Percentiles rank a stretch among this genome's conserved stretches.
phyloP scores from a whole-genome alignment of 64 coral and sea anemone species.

The Trachythela sp. region DNA sequence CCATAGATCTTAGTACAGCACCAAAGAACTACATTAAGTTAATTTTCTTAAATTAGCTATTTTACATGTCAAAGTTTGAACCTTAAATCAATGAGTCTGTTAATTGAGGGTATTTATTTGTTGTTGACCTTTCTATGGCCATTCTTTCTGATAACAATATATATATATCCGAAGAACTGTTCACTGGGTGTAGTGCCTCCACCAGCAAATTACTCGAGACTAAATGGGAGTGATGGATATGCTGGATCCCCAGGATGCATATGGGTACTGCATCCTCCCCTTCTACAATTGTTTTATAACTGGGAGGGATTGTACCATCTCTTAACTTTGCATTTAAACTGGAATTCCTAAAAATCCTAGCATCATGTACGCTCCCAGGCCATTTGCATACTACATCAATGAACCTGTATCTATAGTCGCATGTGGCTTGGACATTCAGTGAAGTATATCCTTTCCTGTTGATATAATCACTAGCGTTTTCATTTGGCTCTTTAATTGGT shows the following conservation, averaged over 20 bases:
- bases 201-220: neutral
- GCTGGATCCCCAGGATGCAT: neutral
- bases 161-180: neutral
- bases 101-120: too few species aligned
- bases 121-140: neutral
- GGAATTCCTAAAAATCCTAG: neutral
- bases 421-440: neutral
- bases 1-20: too few species aligned
- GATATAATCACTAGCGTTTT: neutral
- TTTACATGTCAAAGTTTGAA: too few species aligned
- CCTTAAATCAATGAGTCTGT: too few species aligned
- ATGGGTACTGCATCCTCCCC: conserved; percentile 29
- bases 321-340: neutral
- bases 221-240: neutral
- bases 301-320: neutral
- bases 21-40: too few species aligned
- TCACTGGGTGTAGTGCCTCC: neutral
- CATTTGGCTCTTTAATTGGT: neutral
- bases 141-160: neutral
- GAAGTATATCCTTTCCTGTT: neutral
- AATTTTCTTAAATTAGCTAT: too few species aligned
- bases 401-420: conserved; percentile 2
- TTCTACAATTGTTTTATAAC: neutral
- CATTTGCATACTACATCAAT: neutral
- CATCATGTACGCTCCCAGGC: conserved; percentile 12